Conservation (phyloP, 2,888 invertebrate species). For the Drosophila multiciliata region DNA sequence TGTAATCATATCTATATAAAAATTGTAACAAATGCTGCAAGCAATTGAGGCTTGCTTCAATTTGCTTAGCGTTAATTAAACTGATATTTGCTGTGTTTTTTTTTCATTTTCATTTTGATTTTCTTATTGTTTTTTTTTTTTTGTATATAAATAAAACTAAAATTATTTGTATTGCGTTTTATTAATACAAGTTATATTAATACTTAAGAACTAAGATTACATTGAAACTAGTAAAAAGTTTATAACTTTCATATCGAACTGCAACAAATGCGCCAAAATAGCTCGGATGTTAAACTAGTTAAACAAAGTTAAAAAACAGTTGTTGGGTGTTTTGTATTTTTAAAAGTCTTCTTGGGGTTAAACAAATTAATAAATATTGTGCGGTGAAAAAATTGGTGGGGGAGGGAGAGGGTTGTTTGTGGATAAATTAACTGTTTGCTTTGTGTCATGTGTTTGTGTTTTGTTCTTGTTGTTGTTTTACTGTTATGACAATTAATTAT, state of each 20-base stretch:
- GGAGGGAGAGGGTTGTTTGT: slow-evolving; percentile 6
- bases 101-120: neutral
- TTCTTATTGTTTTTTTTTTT: slow-evolving; percentile 11
- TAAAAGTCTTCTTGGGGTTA: slow-evolving; percentile 43
- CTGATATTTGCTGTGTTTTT: slow-evolving; percentile 36
- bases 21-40: slow-evolving; percentile 73
- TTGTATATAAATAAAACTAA: slow-evolving; percentile 72
- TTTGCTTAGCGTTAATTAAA: slow-evolving; percentile 70
- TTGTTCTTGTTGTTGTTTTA: slow-evolving; percentile 21
- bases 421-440: slow-evolving; percentile 26
- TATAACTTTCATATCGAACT: slow-evolving; percentile 51
- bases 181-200: slow-evolving; percentile 72
- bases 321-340: slow-evolving; percentile 35
- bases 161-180: slow-evolving; percentile 76
- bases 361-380: slow-evolving; percentile 54
- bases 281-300: slow-evolving; percentile 46
- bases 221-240: slow-evolving; percentile 71
- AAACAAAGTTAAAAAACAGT: slow-evolving; percentile 22
- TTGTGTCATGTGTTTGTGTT: slow-evolving; percentile 23
- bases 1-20: slow-evolving; percentile 58
- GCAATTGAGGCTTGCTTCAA: slow-evolving; percentile 49
- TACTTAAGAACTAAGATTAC: slow-evolving; percentile 64
- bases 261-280: slow-evolving; percentile 50
- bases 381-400: slow-evolving; percentile 2
- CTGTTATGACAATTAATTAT: slow-evolving; percentile 67